Base-by-base conservation (phyloP, 2,113 vertebrate genomes). In the Podocnemis expansa region DNA sequence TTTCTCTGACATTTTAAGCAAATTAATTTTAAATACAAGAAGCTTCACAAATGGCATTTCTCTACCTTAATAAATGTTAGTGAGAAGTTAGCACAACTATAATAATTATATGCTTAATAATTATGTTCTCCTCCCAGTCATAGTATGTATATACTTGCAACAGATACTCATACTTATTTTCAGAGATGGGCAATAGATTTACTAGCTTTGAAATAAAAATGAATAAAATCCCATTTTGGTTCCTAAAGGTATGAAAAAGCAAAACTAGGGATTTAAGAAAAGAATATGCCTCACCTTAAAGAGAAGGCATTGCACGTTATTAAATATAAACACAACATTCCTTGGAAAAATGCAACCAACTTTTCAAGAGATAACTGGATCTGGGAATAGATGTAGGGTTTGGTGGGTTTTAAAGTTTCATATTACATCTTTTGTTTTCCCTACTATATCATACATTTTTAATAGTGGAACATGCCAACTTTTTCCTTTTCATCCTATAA, bases 1-100 rank as follows among this genome's bases (percentile, higher is more conserved):
- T 84, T 91, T 93, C 90, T 96, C 95, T 93, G 93, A 96, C 95
- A 86, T 93, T 96, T 94, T 92, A 88, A 92, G 45, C 87, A 93
- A 86, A 91, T 76, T 80, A 95, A 91, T 91, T 88, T 89, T 93
- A 97, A 97, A 93, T 95, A 91, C 81, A 90, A 38, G 13, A 92
- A 95, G 85, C 76, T 3, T 92, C 81, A 95, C 88, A 96, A 78
- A 93, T 51, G 89, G 45, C 49, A 93, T 87, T 82, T 76, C 86
- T 86, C 95, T 84, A 78, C 89, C 93, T 89, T 93, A 85, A 96
- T 96, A 93, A 95, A 73, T 80, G 51, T 22, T 78, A 47, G 34
- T 45, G 91, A 94, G 87, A 56, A 82, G 25, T 92, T 96, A 47
- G 31, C 87, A 93, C 89, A 95, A 84, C 49, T 93, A 60, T 80